Percentiles rank a stretch among this genome's conserved stretches.
These are phyloP conservation scores for Nomada fabriciana DNA, from an alignment of 2,888 invertebrate genomes.

Conservation along the genomic window DNA sequence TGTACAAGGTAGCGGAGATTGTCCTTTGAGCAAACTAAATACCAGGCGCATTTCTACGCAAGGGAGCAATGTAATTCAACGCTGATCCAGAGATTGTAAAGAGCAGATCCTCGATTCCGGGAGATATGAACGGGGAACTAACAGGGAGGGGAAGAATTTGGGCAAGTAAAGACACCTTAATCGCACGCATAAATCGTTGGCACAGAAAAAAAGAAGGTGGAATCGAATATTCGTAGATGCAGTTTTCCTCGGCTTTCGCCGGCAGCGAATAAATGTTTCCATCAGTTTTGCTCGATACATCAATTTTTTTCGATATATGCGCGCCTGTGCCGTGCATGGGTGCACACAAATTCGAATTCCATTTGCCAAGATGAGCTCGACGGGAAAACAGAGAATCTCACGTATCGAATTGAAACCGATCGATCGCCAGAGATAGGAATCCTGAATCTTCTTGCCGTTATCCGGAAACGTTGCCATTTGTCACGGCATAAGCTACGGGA, in stretches of 20 bases:
- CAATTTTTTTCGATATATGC: conserved; percentile 4
- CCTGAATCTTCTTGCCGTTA: conserved; percentile 62
- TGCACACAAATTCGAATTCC: conserved; percentile 28
- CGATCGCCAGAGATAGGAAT: conserved; percentile 66
- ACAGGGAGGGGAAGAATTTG: not conserved
- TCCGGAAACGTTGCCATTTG: conserved; percentile 71
- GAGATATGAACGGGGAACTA: not conserved
- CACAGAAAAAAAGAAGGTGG: too few relatives aligned
- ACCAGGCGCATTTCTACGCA: not conserved
- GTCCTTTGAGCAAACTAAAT: not conserved
- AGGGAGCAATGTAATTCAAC: conserved; percentile 7
- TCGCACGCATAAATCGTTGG: not conserved
- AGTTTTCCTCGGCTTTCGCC: not conserved
- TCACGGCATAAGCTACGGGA: conserved; percentile 69
- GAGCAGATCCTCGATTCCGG: not conserved
- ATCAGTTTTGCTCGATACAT: not conserved
- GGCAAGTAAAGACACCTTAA: not conserved
- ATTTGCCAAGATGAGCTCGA: not conserved
- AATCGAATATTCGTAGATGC: not conserved
- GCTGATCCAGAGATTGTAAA: conserved; percentile 14
- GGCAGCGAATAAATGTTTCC: conserved; percentile 1
- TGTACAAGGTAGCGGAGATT: not conserved
- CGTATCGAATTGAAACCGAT: conserved; percentile 69
- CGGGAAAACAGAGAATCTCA: conserved; percentile 19
- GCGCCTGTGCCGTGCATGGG: not conserved